Evolutionary conservation across 2,797 vertebrate genomes (phyloP).

Genomic region (Tamandua tetradactyla): DNA sequence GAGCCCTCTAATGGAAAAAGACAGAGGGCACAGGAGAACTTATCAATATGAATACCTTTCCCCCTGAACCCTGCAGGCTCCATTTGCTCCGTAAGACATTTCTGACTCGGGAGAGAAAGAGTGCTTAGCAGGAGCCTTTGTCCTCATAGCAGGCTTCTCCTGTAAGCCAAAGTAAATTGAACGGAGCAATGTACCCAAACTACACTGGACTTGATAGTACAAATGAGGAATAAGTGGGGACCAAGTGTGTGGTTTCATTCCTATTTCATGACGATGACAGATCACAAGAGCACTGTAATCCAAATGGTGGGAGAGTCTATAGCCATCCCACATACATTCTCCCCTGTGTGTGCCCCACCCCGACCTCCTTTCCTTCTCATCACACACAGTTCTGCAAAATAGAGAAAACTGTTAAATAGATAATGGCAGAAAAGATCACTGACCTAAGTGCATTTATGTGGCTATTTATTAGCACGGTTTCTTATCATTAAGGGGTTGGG

Average conservation of each 20-base stretch:
- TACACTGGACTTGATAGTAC: neutral
- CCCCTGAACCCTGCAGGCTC: neutral
- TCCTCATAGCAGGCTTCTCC: neutral
- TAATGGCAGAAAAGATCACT: neutral
- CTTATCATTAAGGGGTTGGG: neutral
- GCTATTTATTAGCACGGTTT: neutral
- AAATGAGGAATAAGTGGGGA: neutral
- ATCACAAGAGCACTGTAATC: neutral
- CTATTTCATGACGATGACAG: neutral
- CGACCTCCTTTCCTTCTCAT: neutral
- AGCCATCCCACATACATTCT: neutral
- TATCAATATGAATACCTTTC: neutral
- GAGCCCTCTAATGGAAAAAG: neutral
- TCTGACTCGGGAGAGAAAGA: neutral
- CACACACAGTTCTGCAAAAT: neutral
- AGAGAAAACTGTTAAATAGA: neutral
- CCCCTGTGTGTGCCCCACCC: neutral
- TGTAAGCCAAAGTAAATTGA: neutral
- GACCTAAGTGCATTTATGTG: neutral
- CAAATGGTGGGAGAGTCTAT: neutral
- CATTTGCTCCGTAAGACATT: neutral
- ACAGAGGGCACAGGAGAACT: neutral
- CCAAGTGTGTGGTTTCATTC: neutral
- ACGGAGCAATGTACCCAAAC: neutral
- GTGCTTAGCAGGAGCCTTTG: neutral